Base-by-base conservation (phyloP, 1,140 invertebrate species). In the Thaumatotibia leucotreta region DNA sequence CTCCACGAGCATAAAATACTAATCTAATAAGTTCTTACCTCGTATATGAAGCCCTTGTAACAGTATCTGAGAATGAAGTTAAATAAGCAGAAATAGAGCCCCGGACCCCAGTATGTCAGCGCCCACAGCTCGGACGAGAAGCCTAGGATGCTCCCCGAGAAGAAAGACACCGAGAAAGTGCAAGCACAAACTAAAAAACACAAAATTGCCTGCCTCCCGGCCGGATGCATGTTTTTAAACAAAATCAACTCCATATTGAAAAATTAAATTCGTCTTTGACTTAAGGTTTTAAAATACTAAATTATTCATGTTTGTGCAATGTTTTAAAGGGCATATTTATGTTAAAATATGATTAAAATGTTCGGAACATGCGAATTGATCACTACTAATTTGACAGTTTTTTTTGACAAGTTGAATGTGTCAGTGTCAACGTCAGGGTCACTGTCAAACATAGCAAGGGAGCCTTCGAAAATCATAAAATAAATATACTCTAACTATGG, bases 51-150 rank as follows among this genome's bases (percentile, higher is more conserved):
- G 58, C 92, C 92, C 64, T 86, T 82, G 27, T 92, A 86, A 32
- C 88, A 87, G 68, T 93, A 92, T 54, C 88, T 84, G 64, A 93
- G 81, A 27, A 92, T 82, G 71, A 93, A 92, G 77, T 93, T 93
- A 27, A 93, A 89, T 4, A 93, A 70, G 22, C 92, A 92, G 78
- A 92, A 93, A 74, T 93, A 93, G 0, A 93, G 74, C 1, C 91
- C 83, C 0, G 92, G 92, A 0, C 93, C 93, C 92, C 92, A 93
- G 67, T 92, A 88, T 8, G 85, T 91, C 0, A 92, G 88, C 0
- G 91, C 91, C 91, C 91, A 93, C 17, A 93, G 73, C 62, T 92
- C 91, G 27, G 89, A 84, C 2, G 91, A 86, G 65, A 85, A 88
- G 8, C 91, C 91, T 22, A 91, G 79, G 54, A 91, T 77, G 10